Base-by-base conservation (phyloP, 2,113 vertebrate genomes). In the Sprattus sprattus region DNA sequence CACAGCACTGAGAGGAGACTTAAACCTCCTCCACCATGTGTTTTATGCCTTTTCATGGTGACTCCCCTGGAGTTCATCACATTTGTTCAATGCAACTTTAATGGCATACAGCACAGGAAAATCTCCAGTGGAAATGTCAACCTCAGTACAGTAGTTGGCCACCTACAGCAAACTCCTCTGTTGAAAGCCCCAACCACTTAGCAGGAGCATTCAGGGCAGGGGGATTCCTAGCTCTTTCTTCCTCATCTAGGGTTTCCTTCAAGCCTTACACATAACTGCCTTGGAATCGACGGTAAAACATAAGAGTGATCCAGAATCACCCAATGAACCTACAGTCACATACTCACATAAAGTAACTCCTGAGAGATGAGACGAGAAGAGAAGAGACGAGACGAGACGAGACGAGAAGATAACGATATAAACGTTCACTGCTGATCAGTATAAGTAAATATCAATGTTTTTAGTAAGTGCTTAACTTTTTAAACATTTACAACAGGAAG, bases 61-160 rank as follows among this genome's bases (percentile, higher is more conserved):
- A 5, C 28, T n/a, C 71, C 13, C 32, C 13, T 32, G 25, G 28
- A 32, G 32, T 44, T 75, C 28, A 64, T 86, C 52, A 45, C 44
- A 50, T n/a, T 81, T 84, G 45, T 44, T 81, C 44, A 44, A 87
- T 87, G 82, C 75, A 60, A 81, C 83, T n/a, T 86, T 32, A 46
- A 81, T 16, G 64, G 32, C 64, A 64, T 8, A 28, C 7, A 78
- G 15, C 9, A 39, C 28, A 78, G 2, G 54, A 39, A 16, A 15
- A 78, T 78, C 71, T 5, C 32, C 13, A 78, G 13, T 78, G 71
- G 71, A 16, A 13, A 71, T 32, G 15, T 32, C 64, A 71, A 15
- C 25, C 25, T 10, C 64, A 28, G 64, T 1, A 8, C 20, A 64
- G 60, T 25, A 64, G 60, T 7, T 25, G 22, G 22, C 22, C 60